phyloP scores from a whole-genome alignment of 2,888 invertebrate genomes.

The Mimas tiliae region DNA sequence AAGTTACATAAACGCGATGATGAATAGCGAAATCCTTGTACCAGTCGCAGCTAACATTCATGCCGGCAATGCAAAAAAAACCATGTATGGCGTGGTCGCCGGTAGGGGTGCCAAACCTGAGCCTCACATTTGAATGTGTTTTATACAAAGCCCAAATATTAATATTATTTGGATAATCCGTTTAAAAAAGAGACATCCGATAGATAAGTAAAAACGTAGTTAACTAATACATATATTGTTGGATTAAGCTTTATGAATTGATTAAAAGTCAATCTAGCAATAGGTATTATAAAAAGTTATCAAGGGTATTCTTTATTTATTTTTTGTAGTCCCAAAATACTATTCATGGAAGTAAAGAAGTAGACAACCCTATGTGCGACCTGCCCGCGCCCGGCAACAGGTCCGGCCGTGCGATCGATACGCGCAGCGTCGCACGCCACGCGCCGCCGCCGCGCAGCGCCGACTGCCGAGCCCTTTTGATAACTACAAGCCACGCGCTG shows the following conservation, averaged over 20 bases:
- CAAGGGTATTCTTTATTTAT: no score
- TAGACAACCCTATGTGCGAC: constrained; percentile 35
- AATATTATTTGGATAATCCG: no score
- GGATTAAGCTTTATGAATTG: no score
- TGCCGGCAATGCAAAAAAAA: constrained; percentile 54
- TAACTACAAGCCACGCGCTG: constrained; percentile 45
- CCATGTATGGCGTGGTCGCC: constrained; percentile 46
- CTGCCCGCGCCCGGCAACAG: constrained; percentile 78
- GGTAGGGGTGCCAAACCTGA: background rate
- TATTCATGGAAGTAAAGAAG: background rate
- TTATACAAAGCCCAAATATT: no score
- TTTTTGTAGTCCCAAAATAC: background rate
- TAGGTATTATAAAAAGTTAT: no score
- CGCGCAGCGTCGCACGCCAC: constrained; percentile 68
- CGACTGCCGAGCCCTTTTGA: constrained; percentile 64
- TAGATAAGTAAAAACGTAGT: no score
- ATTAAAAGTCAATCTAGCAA: no score
- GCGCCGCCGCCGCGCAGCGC: constrained; percentile 63
- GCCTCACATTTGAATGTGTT: no score
- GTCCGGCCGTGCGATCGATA: constrained; percentile 77
- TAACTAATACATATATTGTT: no score
- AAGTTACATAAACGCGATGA: background rate
- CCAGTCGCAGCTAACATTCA: constrained; percentile 47
- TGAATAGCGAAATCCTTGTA: constrained; percentile 32
- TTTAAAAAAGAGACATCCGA: no score